These are phyloP conservation scores for Zosterops japonicus DNA, from an alignment of 2,113 vertebrate species.

Conservation along the genomic window DNA sequence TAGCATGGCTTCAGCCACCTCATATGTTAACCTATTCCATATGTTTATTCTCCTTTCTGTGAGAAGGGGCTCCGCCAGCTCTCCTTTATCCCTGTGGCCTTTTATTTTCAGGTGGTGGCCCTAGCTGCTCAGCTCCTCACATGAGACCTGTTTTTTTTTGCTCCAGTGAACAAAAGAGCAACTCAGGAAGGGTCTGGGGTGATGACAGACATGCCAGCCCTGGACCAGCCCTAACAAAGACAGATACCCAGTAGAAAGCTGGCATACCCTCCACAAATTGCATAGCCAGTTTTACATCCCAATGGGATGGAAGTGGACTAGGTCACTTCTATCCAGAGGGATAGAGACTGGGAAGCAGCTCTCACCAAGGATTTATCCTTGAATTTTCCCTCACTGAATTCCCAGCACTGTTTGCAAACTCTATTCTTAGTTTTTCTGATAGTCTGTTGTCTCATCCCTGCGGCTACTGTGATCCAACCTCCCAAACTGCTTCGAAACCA, in stretches of 20 bases:
- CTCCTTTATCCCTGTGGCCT: not conserved
- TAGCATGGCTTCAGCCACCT: constrained; percentile 9
- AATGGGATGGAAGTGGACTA: not conserved
- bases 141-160: not conserved
- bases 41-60: constrained; percentile 38
- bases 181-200: not conserved
- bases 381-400: not conserved
- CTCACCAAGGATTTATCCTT: not conserved
- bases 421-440: not conserved
- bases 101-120: not conserved
- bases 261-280: not conserved
- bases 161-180: not conserved
- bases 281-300: not conserved
- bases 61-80: not conserved
- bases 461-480: not conserved
- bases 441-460: not conserved
- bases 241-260: not conserved
- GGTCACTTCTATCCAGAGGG: not conserved
- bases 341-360: not conserved
- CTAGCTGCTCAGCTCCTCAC: not conserved
- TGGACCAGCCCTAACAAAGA: not conserved
- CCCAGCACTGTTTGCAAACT: not conserved
- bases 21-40: constrained; percentile 45
- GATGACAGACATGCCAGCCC: not conserved
- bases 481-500: not conserved